phyloP scores from a whole-genome alignment of 2,113 vertebrate species.

The Ovibos moschatus region DNA sequence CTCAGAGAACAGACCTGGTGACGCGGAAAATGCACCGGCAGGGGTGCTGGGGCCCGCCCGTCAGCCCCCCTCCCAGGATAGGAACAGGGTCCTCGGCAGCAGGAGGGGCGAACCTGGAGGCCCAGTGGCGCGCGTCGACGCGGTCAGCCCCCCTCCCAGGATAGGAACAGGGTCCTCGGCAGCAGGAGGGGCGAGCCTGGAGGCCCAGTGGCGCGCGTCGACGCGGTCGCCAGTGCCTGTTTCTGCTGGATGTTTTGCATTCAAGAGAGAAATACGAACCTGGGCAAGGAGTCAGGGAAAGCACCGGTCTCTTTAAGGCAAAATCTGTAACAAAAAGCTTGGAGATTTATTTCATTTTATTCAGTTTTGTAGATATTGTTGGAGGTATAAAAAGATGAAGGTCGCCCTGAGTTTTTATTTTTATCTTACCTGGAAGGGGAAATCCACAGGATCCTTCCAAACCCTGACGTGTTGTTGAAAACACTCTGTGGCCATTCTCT shows the following conservation, averaged over 20 bases:
- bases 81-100: too few species aligned
- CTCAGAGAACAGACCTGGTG: background rate
- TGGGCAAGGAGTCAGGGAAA: background rate
- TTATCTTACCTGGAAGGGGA: background rate
- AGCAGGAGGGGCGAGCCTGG: background rate
- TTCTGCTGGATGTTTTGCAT: rapidly evolving
- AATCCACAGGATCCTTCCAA: background rate
- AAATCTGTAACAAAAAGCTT: background rate
- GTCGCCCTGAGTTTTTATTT: background rate
- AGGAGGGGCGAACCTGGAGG: too few species aligned
- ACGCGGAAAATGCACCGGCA: rapidly evolving
- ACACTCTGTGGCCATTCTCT: rapidly evolving
- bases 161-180: too few species aligned
- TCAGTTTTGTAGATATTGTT: background rate
- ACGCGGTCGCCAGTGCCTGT: rapidly evolving
- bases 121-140: too few species aligned
- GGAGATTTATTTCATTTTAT: background rate
- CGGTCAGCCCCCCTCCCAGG: too few species aligned
- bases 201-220: rapidly evolving
- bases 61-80: too few species aligned
- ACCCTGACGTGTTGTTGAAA: rapidly evolving
- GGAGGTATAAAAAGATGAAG: background rate
- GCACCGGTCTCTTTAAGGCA: background rate
- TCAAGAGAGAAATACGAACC: background rate
- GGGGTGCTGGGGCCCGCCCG: background rate